Evolutionary conservation across 2,797 vertebrate species (phyloP).

Genomic region (Harpagifer antarcticus): DNA sequence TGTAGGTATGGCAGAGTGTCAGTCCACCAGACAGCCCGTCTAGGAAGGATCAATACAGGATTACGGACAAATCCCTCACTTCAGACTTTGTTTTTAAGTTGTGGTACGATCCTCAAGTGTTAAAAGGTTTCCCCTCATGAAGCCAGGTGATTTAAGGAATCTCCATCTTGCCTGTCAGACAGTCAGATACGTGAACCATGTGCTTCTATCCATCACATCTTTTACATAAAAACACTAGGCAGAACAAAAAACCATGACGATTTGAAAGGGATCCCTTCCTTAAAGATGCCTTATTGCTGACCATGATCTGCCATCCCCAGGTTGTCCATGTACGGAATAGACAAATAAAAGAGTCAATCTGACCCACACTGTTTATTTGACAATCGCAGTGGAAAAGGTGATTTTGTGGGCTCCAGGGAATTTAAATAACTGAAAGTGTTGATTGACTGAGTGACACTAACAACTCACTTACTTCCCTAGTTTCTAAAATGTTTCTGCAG

Average conservation of each 20-base stretch:
- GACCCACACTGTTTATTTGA: slow-evolving; percentile 55
- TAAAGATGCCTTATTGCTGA: slow-evolving; percentile 17
- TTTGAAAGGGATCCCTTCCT: slow-evolving; percentile 17
- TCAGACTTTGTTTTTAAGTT: slow-evolving; percentile 58
- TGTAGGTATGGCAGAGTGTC: slow-evolving; percentile 61
- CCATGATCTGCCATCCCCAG: slow-evolving; percentile 38
- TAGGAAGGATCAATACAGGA: slow-evolving; percentile 70
- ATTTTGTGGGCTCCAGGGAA: slow-evolving; percentile 43
- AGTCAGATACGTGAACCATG: slow-evolving; percentile 9
- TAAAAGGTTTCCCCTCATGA: slow-evolving; percentile 39
- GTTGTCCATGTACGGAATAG: slow-evolving; percentile 49
- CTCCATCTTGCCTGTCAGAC: slow-evolving; percentile 23
- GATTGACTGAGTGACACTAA: slow-evolving; percentile 48
- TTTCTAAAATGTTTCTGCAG: neutral
- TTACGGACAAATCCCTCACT: slow-evolving; percentile 70
- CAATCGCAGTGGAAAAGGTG: slow-evolving; percentile 44
- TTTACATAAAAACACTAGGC: slow-evolving; percentile 5
- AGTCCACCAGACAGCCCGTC: slow-evolving; percentile 68
- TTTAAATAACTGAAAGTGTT: slow-evolving; percentile 49
- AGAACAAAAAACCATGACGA: slow-evolving; percentile 24
- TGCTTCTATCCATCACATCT: slow-evolving; percentile 13
- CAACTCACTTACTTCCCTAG: no score
- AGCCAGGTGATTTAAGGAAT: slow-evolving; percentile 34
- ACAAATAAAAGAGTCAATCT: slow-evolving; percentile 60
- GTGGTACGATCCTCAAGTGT: slow-evolving; percentile 48